Evolutionary conservation across 2,113 vertebrate genomes (phyloP), one percentile per base, ranked within the genome.

Genomic region (Dinomys branickii): DNA sequence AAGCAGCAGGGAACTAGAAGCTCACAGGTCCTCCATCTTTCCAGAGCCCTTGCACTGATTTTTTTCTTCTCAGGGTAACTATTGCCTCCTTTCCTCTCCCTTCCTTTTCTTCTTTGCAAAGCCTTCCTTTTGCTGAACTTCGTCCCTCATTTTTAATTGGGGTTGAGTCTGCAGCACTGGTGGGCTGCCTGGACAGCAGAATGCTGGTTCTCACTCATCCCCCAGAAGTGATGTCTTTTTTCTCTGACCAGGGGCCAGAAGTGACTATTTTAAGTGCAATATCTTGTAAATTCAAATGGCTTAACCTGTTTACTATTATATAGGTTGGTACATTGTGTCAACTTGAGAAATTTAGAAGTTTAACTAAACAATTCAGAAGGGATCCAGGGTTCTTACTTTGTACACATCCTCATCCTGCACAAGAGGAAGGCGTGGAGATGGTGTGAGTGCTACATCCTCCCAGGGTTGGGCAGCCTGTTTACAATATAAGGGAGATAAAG

Each of bases 91-190:
- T 38, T 71, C 7, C 19, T 38, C 7, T 38, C 35, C n/a, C n/a
- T 38, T 38, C n/a, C 35, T 38, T 38, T 38, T 71, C 35, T 19
- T 38, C 19, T 71, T 71, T 38, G 10, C 67, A 71, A 38, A 71
- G 35, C 38, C 35, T 71, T 22, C 8, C n/a, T 71, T 69, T 20
- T 71, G 67, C 20, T 38, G 38, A n/a, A 71, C 67, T 3, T 38
- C n/a, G 35, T n/a, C 67, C 5, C 16, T 19, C 35, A 69, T n/a
- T 69, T 69, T 69, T 35, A 5, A 69, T n/a, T 69, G 17, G 17
- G 35, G 67, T n/a, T 19, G 35, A n/a, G 35, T 69, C 7, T 20
- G 17, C 14, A 6, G 7, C 7, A 35, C 5, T 1, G 7, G 1
- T 19, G 33, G 35, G 35, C 67, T n/a, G 16, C 33, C n/a, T 17